phyloP scores from a whole-genome alignment of 2,113 vertebrate genomes.

The Anser brachyrhynchus region DNA sequence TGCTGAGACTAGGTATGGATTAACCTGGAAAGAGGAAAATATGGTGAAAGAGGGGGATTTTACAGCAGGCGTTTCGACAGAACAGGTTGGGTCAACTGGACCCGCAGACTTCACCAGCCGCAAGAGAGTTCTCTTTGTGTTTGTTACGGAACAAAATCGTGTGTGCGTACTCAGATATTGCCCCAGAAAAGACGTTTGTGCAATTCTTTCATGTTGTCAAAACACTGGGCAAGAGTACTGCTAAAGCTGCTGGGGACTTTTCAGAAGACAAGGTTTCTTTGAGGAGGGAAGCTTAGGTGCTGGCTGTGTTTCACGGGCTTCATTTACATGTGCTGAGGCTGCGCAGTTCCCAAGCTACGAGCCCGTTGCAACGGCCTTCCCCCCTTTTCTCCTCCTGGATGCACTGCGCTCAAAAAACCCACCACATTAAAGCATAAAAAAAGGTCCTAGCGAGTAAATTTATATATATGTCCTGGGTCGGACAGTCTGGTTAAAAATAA shows the following conservation, averaged over 20 bases:
- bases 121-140: background rate
- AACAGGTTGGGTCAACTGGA: background rate
- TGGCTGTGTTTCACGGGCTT: constrained; percentile 23
- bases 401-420: background rate
- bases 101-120: background rate
- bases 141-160: constrained; percentile 43
- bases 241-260: constrained; percentile 14
- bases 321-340: background rate
- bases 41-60: background rate
- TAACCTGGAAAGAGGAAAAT: background rate
- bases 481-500: background rate
- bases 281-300: constrained; percentile 27
- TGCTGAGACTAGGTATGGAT: background rate
- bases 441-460: background rate
- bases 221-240: constrained; percentile 18
- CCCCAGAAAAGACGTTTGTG: constrained; percentile 21
- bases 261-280: constrained; percentile 42
- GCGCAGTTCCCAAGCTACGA: background rate
- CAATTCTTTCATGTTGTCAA: constrained; percentile 50
- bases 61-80: background rate
- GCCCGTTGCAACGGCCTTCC: background rate
- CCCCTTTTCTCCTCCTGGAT: background rate
- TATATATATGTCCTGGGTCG: background rate
- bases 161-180: background rate
- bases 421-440: background rate